Base-by-base conservation (phyloP, 2,888 invertebrate genomes). In the Philopedon plagiatum region DNA sequence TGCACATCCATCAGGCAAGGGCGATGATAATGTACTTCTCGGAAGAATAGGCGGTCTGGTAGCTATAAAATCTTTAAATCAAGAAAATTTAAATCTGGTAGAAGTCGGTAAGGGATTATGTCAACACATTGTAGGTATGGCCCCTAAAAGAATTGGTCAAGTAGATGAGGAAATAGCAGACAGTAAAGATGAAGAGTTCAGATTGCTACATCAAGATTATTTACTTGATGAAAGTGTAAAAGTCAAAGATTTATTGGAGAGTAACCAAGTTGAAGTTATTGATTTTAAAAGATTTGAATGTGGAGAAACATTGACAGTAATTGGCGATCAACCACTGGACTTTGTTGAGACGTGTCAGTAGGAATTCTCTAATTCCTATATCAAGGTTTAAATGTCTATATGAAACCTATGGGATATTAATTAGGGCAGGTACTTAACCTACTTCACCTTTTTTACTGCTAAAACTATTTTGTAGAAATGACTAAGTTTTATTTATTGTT, bases 41-140 rank as follows among this genome's bases (percentile, higher is more conserved):
- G 98, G 98, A 56, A 94, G 93, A 86, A 96, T 96, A 84, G 97
- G 95, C 29, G 93, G 95, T 0, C 82, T 98, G 54, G 87, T 97
- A 0, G 94, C 94, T 19, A 91, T 93, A 81, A 90, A 87, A 82
- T 81, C 87, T 86, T 79, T 80, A 80, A 56, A 82, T 78, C 73
- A 75, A 19, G 71, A 71, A 39, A 73, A 85, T 13, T 75, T 86
- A 5, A 80, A 65, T 1, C 13, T 73, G 9, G 61, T 86, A 26
- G 81, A 86, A 54, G 81, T 94, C 8, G 93, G 93, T 15, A 90
- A 90, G 77, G 92, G 94, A 80, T 84, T 98, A 5, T 96, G 97
- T 82, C 97, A 98, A 83, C 98, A 98, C 82, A 91, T 98, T 79
- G 95, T 98, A 19, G 97, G 96, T 29, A 92, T 95, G 90, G 93